phyloP scores from a whole-genome alignment of 37 sponge, comb jelly and placozoan species.

The Oscarella lobularis region DNA sequence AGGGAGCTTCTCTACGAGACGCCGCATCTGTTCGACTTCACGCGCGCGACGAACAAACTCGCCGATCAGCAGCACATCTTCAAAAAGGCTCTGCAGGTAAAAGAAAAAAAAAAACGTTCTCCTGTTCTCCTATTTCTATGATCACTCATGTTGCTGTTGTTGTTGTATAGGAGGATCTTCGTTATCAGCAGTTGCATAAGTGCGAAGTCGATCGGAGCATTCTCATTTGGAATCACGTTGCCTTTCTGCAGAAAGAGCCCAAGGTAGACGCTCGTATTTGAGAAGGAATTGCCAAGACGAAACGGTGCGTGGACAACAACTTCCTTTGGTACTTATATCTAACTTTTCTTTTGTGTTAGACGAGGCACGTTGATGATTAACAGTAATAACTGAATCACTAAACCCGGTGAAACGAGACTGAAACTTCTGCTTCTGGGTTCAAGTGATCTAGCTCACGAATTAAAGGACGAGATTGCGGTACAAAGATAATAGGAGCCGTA shows the following conservation, averaged over 20 bases:
- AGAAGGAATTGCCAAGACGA: background rate
- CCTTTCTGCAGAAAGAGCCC: background rate
- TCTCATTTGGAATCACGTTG: conserved; percentile 1
- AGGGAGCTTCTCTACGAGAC: background rate
- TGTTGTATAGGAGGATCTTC: background rate
- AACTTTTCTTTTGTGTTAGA: background rate
- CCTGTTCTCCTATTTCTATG: no score
- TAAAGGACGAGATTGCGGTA: background rate
- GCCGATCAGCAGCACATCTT: background rate
- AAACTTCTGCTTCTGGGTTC: background rate
- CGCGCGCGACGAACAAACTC: background rate
- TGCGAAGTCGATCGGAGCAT: background rate
- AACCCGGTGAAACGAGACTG: background rate
- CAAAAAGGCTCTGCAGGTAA: background rate
- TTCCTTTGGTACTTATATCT: no score
- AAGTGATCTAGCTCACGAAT: background rate
- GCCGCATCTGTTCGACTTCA: background rate
- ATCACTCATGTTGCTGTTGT: background rate
- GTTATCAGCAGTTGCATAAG: background rate
- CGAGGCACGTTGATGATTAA: background rate
- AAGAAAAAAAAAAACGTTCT: no score
- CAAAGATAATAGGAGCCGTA: no score
- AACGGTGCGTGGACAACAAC: no score
- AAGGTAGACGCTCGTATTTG: background rate
- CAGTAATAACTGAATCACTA: background rate